Base-by-base conservation (phyloP, 2,888 invertebrate genomes). In the Leucophenga maculata region DNA sequence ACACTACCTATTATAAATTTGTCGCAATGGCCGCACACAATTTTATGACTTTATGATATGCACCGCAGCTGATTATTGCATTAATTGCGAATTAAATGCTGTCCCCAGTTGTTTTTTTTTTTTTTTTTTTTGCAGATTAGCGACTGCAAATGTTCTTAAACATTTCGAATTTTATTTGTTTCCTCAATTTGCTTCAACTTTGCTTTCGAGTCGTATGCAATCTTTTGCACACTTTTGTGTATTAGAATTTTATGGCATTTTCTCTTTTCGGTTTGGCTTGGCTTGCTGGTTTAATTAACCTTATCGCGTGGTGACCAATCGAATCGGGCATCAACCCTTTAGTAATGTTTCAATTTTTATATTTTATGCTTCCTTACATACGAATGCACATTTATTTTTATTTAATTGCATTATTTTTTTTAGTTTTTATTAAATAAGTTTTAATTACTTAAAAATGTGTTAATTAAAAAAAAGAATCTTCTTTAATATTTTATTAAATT, bases 1-100 rank as follows among this genome's bases (percentile, higher is more conserved):
- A 4, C 55, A 22, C 55, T 18, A 55, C 6, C 55, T n/a, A 18
- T 50, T 22, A 16, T 26, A 18, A 55, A 18, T 22, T 20, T 18
- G 18, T 18, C 50, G 50, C 50, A n/a, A 50, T 50, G 46, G 6
- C 22, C 44, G 22, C 26, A n/a, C 18, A 48, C 62, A 74, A 75
- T 85, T 84, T 85, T 85, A 85, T 79, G 83, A 77, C 75, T 82
- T 84, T 84, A 78, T 85, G 85, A 85, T 84, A 86, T 73, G 75
- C 72, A 74, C 75, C 44, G 20, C n/a, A 82, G 81, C 79, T 84
- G 80, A 81, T 81, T 81, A 82, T 82, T 83, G 81, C 79, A 77
- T 79, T 83, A 82, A 83, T 79, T 76, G 84, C 83, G 77, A 83
- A 81, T 83, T 78, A 83, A 81, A 78, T 78, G 9, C 16, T n/a